Base-by-base conservation (phyloP, 2,888 invertebrate species). In the Ariolimax columbianus region DNA sequence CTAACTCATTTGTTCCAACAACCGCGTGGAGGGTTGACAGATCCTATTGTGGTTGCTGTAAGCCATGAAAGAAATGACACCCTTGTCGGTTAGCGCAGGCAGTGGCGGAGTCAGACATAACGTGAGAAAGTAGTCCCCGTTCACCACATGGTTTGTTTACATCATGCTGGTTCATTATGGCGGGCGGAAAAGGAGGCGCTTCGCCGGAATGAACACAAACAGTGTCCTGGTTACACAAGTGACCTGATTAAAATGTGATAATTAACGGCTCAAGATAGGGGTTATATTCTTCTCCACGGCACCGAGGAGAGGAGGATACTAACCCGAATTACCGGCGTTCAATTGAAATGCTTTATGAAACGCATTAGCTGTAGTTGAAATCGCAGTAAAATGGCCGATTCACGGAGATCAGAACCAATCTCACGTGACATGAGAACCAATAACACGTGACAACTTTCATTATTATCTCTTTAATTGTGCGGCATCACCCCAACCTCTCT, bases 111-210 rank as follows among this genome's bases (percentile, higher is more conserved):
- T 80, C 68, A 80, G 80, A 80, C 80, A 80, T 38, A 80, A n/a
- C 68, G 80, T 80, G 80, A 80, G 68, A 80, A 80, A 43, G 80
- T 80, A 80, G 80, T 80, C 40, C 80, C 47, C 47, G 47, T 68
- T 80, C 68, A 43, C 80, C 80, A 80, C 80, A 68, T 80, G 80
- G 66, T 68, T 80, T 59, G 47, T 63, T 66, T 68, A 38, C 47
- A 68, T 59, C 80, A 80, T 80, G 80, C 80, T 80, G 80, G 80
- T 80, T 68, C 80, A 80, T 80, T 80, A 68, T 68, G 19, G 33
- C n/a, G 0, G 68, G 68, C 72, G 40, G 40, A 1, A 40, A 26
- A 40, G 72, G 40, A 72, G 38, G 68, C 3, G 40, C 1, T 72
- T 72, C 72, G 26, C 40, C 6, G 26, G 38, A 40, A n/a, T 1